Conservation (phyloP, 2,797 vertebrate species). For the Mus minutoides region DNA sequence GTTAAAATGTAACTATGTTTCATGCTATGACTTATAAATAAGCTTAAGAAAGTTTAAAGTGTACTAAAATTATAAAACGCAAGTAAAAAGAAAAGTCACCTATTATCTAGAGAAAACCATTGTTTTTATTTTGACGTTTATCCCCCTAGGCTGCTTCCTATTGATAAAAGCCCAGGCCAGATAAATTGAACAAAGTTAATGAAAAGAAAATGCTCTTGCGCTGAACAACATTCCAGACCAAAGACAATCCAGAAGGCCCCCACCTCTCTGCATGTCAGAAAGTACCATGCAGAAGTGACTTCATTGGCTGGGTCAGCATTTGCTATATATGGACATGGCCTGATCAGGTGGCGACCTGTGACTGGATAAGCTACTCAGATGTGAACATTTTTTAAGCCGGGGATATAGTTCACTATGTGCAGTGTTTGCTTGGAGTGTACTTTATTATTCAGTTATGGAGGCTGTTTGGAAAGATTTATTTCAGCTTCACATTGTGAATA, state of each 20-base stretch:
- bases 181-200: not conserved
- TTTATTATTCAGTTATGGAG: not conserved
- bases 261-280: not conserved
- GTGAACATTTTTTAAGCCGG: not conserved
- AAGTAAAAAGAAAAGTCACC: not conserved
- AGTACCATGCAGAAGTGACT: not conserved
- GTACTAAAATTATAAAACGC: not conserved
- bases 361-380: not conserved
- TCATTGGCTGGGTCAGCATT: not conserved
- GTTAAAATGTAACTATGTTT: not conserved
- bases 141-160: not conserved
- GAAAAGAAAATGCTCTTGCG: not conserved
- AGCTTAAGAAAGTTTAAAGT: not conserved
- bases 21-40: not conserved
- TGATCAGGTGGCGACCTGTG: not conserved
- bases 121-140: not conserved
- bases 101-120: not conserved
- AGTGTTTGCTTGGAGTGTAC: not conserved
- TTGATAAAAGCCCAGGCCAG: not conserved
- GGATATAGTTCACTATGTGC: not conserved
- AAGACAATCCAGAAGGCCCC: not conserved
- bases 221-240: not conserved
- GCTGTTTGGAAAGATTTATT: not conserved
- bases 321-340: not conserved
- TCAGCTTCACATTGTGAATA: not conserved